These are phyloP conservation scores for Aulostomus chinensis DNA, from an alignment of 2,797 vertebrate genomes.

Conservation along the genomic window DNA sequence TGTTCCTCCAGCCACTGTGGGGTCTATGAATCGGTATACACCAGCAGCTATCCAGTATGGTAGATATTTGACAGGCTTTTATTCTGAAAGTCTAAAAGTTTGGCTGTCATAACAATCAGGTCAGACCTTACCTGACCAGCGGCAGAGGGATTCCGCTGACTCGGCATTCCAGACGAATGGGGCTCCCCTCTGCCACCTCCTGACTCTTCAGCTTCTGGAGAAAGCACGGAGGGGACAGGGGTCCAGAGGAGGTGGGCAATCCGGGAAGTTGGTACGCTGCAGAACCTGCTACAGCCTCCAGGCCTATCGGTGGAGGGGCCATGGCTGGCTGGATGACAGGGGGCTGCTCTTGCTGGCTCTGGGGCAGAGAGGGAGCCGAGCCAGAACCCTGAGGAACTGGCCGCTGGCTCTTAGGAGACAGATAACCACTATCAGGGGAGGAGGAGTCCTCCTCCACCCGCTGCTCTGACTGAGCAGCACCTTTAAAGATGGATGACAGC, in stretches of 20 bases:
- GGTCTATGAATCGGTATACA: no score
- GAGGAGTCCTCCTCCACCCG: slow-evolving; percentile 89
- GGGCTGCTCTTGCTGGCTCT: slow-evolving; percentile 56
- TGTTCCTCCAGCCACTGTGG: no score
- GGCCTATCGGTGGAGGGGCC: slow-evolving; percentile 1
- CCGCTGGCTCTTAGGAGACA: slow-evolving; percentile 86
- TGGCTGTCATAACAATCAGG: not conserved
- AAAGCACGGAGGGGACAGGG: slow-evolving; percentile 85
- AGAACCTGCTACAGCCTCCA: not conserved
- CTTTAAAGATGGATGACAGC: slow-evolving; percentile 93
- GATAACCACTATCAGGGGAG: slow-evolving; percentile 95
- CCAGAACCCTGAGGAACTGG: slow-evolving; percentile 60
- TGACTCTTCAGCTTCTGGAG: slow-evolving; percentile 94
- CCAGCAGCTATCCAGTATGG: no score
- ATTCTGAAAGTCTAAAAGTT: not conserved
- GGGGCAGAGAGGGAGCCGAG: slow-evolving; percentile 46
- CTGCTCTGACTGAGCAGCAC: slow-evolving; percentile 80
- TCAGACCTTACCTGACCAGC: slow-evolving; percentile 84
- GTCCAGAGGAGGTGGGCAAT: slow-evolving; percentile 36
- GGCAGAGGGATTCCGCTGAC: slow-evolving; percentile 89
- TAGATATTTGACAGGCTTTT: no score
- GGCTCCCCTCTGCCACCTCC: slow-evolving; percentile 92
- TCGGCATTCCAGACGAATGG: slow-evolving; percentile 89
- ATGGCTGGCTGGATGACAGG: slow-evolving; percentile 40
- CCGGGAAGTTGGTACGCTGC: slow-evolving; percentile 32